phyloP scores from a whole-genome alignment of 1,140 invertebrate genomes.

The Caerostris extrusa region DNA sequence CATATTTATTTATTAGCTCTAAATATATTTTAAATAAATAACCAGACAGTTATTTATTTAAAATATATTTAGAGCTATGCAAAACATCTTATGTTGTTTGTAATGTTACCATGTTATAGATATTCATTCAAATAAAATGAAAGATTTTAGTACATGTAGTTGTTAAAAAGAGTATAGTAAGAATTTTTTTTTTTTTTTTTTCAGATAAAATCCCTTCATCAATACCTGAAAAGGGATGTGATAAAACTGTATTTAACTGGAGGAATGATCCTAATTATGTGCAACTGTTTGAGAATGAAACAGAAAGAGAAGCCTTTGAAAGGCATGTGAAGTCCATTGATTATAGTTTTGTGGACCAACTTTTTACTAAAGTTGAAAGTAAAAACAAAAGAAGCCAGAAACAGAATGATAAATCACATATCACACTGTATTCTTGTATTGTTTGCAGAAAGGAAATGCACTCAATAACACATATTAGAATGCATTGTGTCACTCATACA shows the following conservation, averaged over 20 bases:
- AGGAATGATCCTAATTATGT: conserved; percentile 67
- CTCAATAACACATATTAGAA: conserved; percentile 81
- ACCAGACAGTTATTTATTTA: too few species aligned
- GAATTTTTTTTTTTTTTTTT: not conserved
- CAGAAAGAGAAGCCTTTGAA: conserved; percentile 75
- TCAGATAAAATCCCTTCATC: not conserved
- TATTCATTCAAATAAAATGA: not conserved
- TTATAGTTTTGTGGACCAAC: conserved; percentile 74
- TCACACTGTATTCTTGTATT: not conserved
- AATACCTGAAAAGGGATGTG: not conserved
- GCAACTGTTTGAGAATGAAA: conserved; percentile 70
- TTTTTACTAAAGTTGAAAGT: conserved; percentile 59
- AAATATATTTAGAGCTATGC: too few species aligned
- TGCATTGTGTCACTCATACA: conserved; percentile 82
- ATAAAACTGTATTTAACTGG: conserved; percentile 24
- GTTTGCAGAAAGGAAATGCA: conserved; percentile 79
- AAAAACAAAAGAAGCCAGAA: not conserved
- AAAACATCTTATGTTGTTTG: too few species aligned
- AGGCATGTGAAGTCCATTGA: conserved; percentile 75
- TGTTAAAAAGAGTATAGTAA: not conserved
- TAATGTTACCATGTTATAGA: too few species aligned
- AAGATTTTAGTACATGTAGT: not conserved
- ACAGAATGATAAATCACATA: not conserved
- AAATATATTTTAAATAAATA: too few species aligned
- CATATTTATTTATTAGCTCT: too few species aligned